Conservation (phyloP, 1,140 invertebrate genomes). For the Philopotamus ludificatus region DNA sequence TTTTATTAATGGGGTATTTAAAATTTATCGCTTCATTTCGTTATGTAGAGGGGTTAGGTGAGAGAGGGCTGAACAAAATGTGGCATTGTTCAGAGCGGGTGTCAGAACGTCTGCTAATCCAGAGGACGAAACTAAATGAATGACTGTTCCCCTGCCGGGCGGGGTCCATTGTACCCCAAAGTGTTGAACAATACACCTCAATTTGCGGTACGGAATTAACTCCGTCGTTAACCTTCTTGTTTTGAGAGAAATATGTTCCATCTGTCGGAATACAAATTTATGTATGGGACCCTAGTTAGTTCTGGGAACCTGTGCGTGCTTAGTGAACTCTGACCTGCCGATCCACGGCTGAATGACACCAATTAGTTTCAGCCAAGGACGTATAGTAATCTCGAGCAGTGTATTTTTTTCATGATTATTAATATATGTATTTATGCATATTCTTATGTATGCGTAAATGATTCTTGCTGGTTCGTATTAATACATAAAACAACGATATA, state of each 20-base stretch:
- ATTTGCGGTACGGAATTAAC: slow-evolving; percentile 31
- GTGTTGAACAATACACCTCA: slow-evolving; percentile 26
- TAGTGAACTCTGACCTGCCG: neutral
- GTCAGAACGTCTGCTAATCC: slow-evolving; percentile 7
- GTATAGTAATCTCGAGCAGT: too few relatives aligned
- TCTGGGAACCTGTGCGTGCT: neutral
- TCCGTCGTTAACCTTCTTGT: slow-evolving; percentile 31
- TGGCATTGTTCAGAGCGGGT: slow-evolving; percentile 1
- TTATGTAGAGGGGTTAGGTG: too few relatives aligned
- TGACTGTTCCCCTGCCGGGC: neutral
- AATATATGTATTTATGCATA: too few relatives aligned
- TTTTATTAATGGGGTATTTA: too few relatives aligned
- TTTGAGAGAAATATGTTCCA: slow-evolving; percentile 28
- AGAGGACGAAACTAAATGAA: neutral
- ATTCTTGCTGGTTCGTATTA: too few relatives aligned
- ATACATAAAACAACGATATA: too few relatives aligned
- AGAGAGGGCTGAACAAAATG: slow-evolving; percentile 6
- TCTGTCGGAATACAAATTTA: slow-evolving; percentile 18
- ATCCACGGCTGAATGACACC: neutral
- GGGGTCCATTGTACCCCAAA: slow-evolving; percentile 13
- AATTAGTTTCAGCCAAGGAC: neutral
- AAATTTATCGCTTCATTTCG: too few relatives aligned
- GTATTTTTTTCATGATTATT: too few relatives aligned
- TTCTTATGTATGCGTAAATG: too few relatives aligned
- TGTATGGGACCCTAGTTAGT: slow-evolving; percentile 1